phyloP scores from a whole-genome alignment of 2,113 vertebrate species.

The Pelodiscus sinensis region DNA sequence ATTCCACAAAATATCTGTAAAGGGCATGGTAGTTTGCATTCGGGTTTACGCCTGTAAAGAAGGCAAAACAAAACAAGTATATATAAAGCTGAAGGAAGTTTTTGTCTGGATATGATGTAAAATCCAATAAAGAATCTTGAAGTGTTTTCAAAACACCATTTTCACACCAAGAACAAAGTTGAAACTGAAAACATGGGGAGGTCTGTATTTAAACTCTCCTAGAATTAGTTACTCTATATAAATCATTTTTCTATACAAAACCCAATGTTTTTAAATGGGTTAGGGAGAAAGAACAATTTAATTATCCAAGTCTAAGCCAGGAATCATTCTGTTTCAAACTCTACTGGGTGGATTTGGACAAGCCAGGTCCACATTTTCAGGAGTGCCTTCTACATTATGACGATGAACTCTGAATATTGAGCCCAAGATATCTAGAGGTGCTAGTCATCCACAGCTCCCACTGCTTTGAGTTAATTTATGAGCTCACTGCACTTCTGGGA shows the following conservation, averaged over 20 bases:
- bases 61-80: neutral
- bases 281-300: neutral
- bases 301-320: neutral
- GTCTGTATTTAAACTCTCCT: neutral
- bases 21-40: conserved; percentile 90
- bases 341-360: neutral
- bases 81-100: neutral
- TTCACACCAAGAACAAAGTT: neutral
- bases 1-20: conserved; percentile 97
- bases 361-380: neutral
- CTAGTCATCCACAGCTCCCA: neutral
- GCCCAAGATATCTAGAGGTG: neutral
- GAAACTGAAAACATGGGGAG: neutral
- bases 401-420: neutral
- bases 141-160: neutral
- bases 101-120: neutral
- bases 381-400: neutral
- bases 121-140: neutral
- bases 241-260: neutral
- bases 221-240: neutral
- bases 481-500: neutral
- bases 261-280: neutral
- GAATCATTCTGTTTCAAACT: neutral
- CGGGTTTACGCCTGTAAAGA: conserved; percentile 90
- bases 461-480: neutral